A percentile compares a stretch with the other conserved stretches of the same genome.
Evolutionary conservation across 2,888 invertebrate species (phyloP).

Genomic region (Platycheirus rosarum): DNA sequence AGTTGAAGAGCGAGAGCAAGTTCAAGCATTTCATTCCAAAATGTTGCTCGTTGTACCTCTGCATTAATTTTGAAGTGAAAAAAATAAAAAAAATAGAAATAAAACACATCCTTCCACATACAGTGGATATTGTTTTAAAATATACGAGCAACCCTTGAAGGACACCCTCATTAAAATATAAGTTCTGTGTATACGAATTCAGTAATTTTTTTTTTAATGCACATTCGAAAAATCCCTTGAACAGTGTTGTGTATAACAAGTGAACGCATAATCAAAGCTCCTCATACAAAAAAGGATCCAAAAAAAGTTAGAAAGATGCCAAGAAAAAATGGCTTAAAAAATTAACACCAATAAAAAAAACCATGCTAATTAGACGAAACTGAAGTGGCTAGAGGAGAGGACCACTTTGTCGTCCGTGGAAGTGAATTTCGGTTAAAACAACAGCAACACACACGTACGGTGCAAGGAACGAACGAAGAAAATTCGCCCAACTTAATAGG

Average conservation of each 20-base stretch:
- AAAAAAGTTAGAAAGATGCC: constrained; percentile 19
- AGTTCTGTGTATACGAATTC: constrained; percentile 22
- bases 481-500: constrained; percentile 73
- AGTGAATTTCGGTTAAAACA: constrained; percentile 56
- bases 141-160: constrained; percentile 11
- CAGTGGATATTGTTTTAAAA: constrained; percentile 3
- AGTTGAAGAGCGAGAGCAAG: constrained; percentile 74
- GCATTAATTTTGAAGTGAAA: constrained; percentile 52
- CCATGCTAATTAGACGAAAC: constrained; percentile 68
- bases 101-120: constrained; percentile 32
- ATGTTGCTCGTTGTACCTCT: constrained; percentile 45
- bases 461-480: constrained; percentile 63
- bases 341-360: constrained; percentile 35
- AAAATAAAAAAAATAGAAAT: no score
- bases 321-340: constrained; percentile 8
- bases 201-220: constrained; percentile 24
- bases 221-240: constrained; percentile 25
- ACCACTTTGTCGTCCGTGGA: constrained; percentile 31
- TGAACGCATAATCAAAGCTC: constrained; percentile 40
- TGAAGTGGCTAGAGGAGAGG: constrained; percentile 65
- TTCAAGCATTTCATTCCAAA: constrained; percentile 68
- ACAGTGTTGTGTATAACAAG: constrained; percentile 41
- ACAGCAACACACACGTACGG: constrained; percentile 54
- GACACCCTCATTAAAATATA: neutral
- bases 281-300: constrained; percentile 5